Percentiles rank a stretch among this genome's conserved stretches.
Evolutionary conservation across 1,140 invertebrate species (phyloP).

Genomic region (Paralvinella palmiformis): DNA sequence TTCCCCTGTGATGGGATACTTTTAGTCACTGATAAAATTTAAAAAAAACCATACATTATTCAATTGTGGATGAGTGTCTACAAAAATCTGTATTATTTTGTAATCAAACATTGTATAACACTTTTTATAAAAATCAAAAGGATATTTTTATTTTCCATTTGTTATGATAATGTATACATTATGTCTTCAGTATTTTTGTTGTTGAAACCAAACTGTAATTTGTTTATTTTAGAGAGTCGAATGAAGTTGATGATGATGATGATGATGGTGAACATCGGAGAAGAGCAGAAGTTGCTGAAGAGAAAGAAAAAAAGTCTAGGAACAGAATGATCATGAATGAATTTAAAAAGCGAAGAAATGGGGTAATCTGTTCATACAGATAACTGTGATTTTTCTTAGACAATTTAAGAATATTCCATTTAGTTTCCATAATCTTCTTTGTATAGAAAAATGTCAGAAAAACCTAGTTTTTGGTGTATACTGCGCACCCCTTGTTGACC

Average conservation of each 20-base stretch:
- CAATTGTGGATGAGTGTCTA: no score
- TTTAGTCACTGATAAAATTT: no score
- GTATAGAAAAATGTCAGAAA: not conserved
- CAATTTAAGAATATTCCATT: not conserved
- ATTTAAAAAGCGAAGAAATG: conserved; percentile 41
- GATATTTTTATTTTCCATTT: not conserved
- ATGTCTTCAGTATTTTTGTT: not conserved
- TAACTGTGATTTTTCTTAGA: not conserved
- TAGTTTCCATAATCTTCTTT: not conserved
- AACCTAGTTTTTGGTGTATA: not conserved
- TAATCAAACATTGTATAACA: not conserved
- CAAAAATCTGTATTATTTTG: not conserved
- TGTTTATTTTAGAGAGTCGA: not conserved
- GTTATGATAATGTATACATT: not conserved
- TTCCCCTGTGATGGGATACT: no score
- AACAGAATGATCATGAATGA: conserved; percentile 40
- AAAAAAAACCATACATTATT: no score
- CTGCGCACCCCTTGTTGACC: no score
- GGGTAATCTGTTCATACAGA: not conserved
- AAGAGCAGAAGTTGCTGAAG: conserved; percentile 20
- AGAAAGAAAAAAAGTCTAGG: conserved; percentile 33
- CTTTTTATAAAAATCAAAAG: not conserved
- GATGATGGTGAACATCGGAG: conserved; percentile 28
- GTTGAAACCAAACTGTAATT: not conserved
- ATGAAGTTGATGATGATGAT: not conserved